phyloP scores from a whole-genome alignment of 2,888 invertebrate genomes.

The Trissoscelio sp. region DNA sequence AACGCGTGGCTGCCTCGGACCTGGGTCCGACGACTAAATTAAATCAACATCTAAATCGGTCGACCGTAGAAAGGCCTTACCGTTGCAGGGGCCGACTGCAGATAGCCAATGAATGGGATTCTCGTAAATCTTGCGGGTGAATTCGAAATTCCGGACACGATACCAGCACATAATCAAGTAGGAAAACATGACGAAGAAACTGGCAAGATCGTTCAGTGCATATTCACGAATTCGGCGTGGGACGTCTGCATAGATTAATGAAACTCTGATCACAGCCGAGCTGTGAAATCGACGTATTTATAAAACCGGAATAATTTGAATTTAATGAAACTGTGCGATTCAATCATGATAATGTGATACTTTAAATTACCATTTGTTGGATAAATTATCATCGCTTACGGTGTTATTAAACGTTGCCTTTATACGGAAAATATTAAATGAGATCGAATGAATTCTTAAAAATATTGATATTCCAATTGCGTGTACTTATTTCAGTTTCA shows the following conservation, averaged over 20 bases:
- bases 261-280: conserved; percentile 17
- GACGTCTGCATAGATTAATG: conserved; percentile 63
- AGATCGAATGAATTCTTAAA: background rate
- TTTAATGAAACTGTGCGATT: conserved; percentile 53
- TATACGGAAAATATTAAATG: conserved; percentile 24
- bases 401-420: conserved; percentile 9
- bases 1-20: conserved; percentile 62
- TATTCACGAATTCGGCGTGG: conserved; percentile 64
- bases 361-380: conserved; percentile 39
- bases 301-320: conserved; percentile 59
- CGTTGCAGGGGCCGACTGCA: conserved; percentile 35
- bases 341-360: conserved; percentile 36
- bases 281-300: conserved; percentile 40
- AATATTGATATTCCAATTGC: background rate
- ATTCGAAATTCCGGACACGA: conserved; percentile 74
- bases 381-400: conserved; percentile 13
- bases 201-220: conserved; percentile 55
- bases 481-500: conserved; percentile 8
- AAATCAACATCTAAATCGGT: conserved; percentile 79
- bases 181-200: conserved; percentile 72
- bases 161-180: conserved; percentile 73
- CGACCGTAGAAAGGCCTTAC: conserved; percentile 44
- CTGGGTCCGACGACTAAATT: conserved; percentile 76
- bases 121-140: conserved; percentile 73
- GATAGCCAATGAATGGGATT: conserved; percentile 53